Base-by-base conservation (phyloP, 2,113 vertebrate species). In the Trinectes maculatus region DNA sequence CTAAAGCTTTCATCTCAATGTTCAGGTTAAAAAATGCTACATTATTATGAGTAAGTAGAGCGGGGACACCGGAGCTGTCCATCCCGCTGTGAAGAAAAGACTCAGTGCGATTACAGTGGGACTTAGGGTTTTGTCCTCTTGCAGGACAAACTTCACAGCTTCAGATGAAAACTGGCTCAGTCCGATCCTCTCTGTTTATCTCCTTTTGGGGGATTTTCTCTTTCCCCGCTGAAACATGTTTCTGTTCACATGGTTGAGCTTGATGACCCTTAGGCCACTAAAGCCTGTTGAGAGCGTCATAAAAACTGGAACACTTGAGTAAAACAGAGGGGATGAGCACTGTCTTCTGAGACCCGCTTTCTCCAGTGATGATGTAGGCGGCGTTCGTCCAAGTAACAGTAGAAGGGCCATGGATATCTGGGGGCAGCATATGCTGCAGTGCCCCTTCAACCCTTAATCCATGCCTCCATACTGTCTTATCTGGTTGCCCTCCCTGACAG, bases 361-460 rank as follows among this genome's bases (percentile, higher is more conserved):
- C 28, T 1, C 8, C 33, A 33, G 37, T 5, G 19, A 43, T n/a
- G 42, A 59, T 4, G 37, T 82, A 34, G 60, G 53, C 40, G 22
- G 52, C 55, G 44, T 22, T 53, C 25, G 46, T 56, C 48, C 26
- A 49, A 59, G n/a, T 56, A 67, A 28, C 66, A 52, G 18, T 72
- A 40, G 39, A 55, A 55, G 47, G 55, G 63, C 21, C 64, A 57
- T 61, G 39, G 65, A 60, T 81, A 83, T 85, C 67, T 62, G 47
- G 63, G 77, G 67, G 44, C 60, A 59, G 77, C 85, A 85, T 85
- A 85, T 87, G 85, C 47, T 42, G 37, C 69, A 21, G 54, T 82
- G 67, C 57, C 85, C 78, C 74, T 76, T 79, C 46, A 79, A 58
- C 83, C 58, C 55, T 74, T 87, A 82, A 87, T 81, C 80, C 68